Evolutionary conservation across 1,140 invertebrate species (phyloP).

Genomic region (Harpegnathos saltator): DNA sequence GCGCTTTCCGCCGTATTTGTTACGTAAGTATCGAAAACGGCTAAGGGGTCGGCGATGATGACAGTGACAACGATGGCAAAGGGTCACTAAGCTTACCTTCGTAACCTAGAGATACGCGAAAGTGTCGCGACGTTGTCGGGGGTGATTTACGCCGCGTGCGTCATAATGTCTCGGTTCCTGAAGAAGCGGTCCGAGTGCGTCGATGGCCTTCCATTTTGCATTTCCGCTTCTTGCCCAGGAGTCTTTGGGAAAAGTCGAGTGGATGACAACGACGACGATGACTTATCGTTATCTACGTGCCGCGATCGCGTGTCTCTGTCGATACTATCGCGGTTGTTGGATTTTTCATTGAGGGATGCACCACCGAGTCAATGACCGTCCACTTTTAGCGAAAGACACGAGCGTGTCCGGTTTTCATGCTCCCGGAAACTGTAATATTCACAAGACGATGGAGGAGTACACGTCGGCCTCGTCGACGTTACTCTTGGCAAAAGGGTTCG

Average conservation of each 20-base stretch:
- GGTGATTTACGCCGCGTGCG: constrained; percentile 76
- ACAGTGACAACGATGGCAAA: background rate
- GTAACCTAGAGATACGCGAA: constrained; percentile 77
- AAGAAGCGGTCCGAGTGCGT: too few relatives aligned
- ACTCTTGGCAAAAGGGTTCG: background rate
- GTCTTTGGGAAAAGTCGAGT: too few relatives aligned
- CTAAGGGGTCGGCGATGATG: background rate
- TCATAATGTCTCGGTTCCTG: too few relatives aligned
- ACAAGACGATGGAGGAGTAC: background rate
- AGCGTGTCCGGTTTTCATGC: background rate
- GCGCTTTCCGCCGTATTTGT: constrained; percentile 14
- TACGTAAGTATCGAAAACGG: background rate
- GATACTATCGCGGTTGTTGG: too few relatives aligned
- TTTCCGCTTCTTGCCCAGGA: too few relatives aligned
- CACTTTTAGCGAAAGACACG: too few relatives aligned
- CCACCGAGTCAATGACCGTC: too few relatives aligned
- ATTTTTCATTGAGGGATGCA: too few relatives aligned
- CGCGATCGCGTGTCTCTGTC: too few relatives aligned
- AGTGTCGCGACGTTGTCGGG: constrained; percentile 61
- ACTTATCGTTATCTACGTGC: too few relatives aligned
- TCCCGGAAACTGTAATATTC: constrained; percentile 13
- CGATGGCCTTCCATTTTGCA: too few relatives aligned
- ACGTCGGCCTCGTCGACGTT: background rate
- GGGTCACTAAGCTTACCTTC: constrained; percentile 70
- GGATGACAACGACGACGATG: too few relatives aligned